Base-by-base conservation (phyloP, 2,113 vertebrate species). In the Xyrauchen texanus region DNA sequence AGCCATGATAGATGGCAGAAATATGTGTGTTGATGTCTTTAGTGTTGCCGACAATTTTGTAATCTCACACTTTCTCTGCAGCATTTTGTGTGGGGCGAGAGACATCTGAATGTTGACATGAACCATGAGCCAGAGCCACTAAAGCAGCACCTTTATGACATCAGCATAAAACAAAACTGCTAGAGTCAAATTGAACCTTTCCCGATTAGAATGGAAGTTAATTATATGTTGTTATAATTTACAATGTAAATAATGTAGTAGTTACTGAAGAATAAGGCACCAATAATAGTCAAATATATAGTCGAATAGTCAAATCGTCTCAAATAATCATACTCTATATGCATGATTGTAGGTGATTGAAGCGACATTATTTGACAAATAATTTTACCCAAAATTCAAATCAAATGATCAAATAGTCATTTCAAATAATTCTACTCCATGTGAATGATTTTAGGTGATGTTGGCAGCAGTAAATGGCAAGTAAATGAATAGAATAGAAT, bases 21-120 rank as follows among this genome's bases (percentile, higher is more conserved):
- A 90, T 91, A 88, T 91, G 92, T 91, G 88, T 89, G 87, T 93
- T 93, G 91, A 93, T 92, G 92, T 93, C 90, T 92, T 93, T 92
- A 93, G 92, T 92, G 92, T 90, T 91, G 91, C 91, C 90, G 92
- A 92, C 91, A 91, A 94, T 93, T 93, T 93, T 90, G 87, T 90
- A 84, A 89, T 91, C 89, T 85, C 68, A 87, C 89, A 82, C 85
- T 88, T 90, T 87, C 68, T 79, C 67, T 63, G 52, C 10, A 7
- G 21, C n/a, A 83, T 69, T 80, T 81, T 81, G 84, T 70, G 89
- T 90, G 89, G 88, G 87, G 87, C 80, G 83, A 75, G 84, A 88
- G 68, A 71, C 51, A 11, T 91, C 87, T 81, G 85, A 87, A 87
- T 74, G 73, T 81, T 87, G 81, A 78, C 86, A 80, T 75, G 79